Percentiles rank a stretch among this genome's conserved stretches.
Evolutionary conservation across 1,140 invertebrate genomes (phyloP).

Genomic region (Adelges cooleyi): DNA sequence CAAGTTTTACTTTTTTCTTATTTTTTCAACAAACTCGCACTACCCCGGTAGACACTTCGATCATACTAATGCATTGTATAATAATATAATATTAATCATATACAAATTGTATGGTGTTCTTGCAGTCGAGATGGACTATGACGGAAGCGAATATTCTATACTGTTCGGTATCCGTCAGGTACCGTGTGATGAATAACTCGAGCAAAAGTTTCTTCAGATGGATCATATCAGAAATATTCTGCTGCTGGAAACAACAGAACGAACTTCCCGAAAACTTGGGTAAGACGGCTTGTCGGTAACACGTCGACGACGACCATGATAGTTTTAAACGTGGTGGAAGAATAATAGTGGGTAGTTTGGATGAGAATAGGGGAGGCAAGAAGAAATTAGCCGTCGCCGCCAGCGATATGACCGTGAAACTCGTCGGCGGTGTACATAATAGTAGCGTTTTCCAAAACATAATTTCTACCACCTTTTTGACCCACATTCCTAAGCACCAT

Average conservation of each 20-base stretch:
- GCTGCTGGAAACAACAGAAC: constrained; percentile 30
- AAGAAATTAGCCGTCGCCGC: neutral
- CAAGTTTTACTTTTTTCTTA: no score
- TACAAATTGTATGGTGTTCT: no score
- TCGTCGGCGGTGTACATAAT: neutral
- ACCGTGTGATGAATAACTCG: constrained; percentile 29
- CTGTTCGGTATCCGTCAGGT: constrained; percentile 27
- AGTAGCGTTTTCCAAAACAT: neutral
- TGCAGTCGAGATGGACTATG: constrained; percentile 29
- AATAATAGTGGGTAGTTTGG: no score
- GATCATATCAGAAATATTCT: constrained; percentile 30
- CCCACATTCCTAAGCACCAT: constrained; percentile 22
- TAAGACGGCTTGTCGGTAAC: constrained; percentile 11
- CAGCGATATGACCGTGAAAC: neutral
- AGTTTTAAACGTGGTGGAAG: no score
- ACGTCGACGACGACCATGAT: neutral
- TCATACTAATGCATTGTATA: neutral
- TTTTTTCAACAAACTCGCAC: no score
- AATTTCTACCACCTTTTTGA: constrained; percentile 6
- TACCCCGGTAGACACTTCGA: neutral
- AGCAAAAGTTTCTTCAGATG: constrained; percentile 30
- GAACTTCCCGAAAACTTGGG: constrained; percentile 28
- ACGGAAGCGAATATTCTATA: constrained; percentile 26
- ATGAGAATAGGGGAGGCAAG: no score
- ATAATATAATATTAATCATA: neutral